Evolutionary conservation across 2,113 vertebrate genomes (phyloP), one percentile per base, ranked within the genome.

Genomic region (Apodemus sylvaticus): DNA sequence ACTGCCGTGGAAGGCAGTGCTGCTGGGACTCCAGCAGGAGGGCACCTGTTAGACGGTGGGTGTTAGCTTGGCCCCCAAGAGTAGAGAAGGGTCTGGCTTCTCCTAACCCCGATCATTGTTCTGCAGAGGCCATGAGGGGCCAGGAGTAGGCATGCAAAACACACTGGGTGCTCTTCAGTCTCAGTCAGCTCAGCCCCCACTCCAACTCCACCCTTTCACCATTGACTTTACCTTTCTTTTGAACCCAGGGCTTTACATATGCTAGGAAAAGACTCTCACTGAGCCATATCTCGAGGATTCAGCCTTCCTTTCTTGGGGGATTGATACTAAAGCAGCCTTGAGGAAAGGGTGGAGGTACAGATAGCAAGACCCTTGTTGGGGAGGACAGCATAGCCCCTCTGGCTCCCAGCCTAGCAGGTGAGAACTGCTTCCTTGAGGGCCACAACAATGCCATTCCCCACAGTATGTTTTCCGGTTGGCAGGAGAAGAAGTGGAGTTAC

Each of bases 241-340:
- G 39, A 85, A 66, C 81, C 14, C 22, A n/a, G 64, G 22, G 19
- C 11, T 70, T 87, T 53, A 36, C 45, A 3, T 68, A 53, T 70
- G 20, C 60, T 87, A 66, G 22, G 66, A 36, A 71, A 71, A 34
- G 31, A 24, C 66, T 55, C 5, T n/a, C 48, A 55, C 64, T 71
- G 86, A 53, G 22, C 14, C 48, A 29, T 51, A 73, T 55, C 24
- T 36, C 34, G 36, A 58, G 66, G 9, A 31, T 36, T n/a, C 66
- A 90, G 48, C 82, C 76, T 92, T 91, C 36, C 31, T 94, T 90
- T 90, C 85, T 81, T 89, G 58, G 91, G 74, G 22, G 12, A 24
- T 51, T 70, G 42, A 45, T 74, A 39, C 3, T 81, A 64, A 95
- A 64, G 55, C 53, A 94, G 78, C 58, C 29, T 36, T 39, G 53